A percentile compares a stretch with the other conserved stretches of the same genome.
These are phyloP conservation scores for Tichodroma muraria DNA, from an alignment of 2,113 vertebrate genomes.

Conservation along the genomic window DNA sequence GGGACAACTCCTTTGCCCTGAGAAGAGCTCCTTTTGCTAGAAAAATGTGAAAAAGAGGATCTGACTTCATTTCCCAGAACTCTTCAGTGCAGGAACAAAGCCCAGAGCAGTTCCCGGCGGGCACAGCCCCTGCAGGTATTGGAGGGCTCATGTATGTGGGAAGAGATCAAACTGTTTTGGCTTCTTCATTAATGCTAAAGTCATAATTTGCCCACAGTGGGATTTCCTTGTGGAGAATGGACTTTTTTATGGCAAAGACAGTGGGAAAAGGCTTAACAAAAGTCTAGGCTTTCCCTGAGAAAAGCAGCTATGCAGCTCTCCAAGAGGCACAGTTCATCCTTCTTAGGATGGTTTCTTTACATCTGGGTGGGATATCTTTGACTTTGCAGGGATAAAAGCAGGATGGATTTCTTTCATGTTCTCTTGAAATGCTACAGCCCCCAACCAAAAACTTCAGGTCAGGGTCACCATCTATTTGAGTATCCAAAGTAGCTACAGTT, in stretches of 20 bases:
- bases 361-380: neutral
- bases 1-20: neutral
- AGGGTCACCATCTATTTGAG: neutral
- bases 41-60: neutral
- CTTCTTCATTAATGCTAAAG: neutral
- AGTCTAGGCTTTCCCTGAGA: neutral
- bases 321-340: neutral
- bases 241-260: neutral
- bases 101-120: neutral
- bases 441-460: neutral
- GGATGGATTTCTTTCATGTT: neutral
- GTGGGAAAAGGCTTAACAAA: neutral
- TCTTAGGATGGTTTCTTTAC: neutral
- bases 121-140: neutral
- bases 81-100: neutral
- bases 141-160: rapidly evolving
- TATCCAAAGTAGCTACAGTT: neutral
- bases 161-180: neutral
- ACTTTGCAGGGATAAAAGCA: neutral
- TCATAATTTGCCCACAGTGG: no score
- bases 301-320: neutral
- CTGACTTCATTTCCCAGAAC: neutral
- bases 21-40: neutral
- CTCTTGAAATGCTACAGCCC: neutral
- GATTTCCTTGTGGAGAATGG: neutral